Conservation (phyloP, 2,888 invertebrate genomes). For the Ctena decussata region DNA sequence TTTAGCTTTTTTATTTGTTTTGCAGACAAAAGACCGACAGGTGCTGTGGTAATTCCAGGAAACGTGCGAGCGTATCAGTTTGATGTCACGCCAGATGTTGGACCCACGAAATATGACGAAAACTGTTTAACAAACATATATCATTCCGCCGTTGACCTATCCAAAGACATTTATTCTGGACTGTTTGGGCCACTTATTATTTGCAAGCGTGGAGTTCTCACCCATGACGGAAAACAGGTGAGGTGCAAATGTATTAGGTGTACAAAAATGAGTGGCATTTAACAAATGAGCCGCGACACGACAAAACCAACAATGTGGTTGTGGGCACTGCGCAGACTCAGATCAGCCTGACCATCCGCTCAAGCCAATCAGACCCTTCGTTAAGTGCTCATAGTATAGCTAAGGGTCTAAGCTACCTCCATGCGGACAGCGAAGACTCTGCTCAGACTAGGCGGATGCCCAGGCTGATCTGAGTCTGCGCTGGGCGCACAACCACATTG, state of each 20-base stretch:
- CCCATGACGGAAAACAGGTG: conserved; percentile 18
- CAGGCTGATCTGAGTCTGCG: too few relatives aligned
- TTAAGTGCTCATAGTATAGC: too few relatives aligned
- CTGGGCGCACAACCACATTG: too few relatives aligned
- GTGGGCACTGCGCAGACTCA: too few relatives aligned
- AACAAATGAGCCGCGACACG: too few relatives aligned
- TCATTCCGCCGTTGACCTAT: conserved; percentile 69
- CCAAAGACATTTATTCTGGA: conserved; percentile 67
- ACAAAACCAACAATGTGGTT: too few relatives aligned
- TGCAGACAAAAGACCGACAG: conserved; percentile 5
- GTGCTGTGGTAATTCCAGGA: conserved; percentile 50
- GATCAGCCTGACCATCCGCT: too few relatives aligned
- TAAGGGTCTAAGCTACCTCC: too few relatives aligned
- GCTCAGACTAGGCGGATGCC: too few relatives aligned
- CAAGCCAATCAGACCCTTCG: too few relatives aligned
- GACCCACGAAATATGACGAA: conserved; percentile 49
- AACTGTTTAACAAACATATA: conserved; percentile 68
- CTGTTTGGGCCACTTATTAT: conserved; percentile 71
- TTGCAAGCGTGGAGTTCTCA: conserved; percentile 59
- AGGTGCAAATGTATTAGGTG: not conserved
- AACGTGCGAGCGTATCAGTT: conserved; percentile 51
- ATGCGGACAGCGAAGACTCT: too few relatives aligned
- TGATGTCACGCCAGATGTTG: conserved; percentile 26
- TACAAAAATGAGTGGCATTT: too few relatives aligned
- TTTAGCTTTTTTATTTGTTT: not conserved